Conservation (phyloP, 1,140 invertebrate genomes). For the Formica exsecta region DNA sequence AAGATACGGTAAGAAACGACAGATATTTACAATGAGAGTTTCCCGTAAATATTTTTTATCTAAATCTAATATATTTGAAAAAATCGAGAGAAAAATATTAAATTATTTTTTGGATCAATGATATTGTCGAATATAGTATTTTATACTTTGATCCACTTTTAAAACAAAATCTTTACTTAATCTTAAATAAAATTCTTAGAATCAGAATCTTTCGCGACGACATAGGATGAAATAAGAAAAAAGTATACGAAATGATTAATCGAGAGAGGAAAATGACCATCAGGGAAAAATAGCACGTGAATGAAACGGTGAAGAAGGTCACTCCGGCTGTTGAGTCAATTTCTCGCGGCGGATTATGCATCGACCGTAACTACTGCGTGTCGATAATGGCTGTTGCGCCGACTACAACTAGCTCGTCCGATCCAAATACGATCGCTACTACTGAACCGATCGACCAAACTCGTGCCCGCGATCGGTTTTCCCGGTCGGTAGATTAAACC, state of each 20-base stretch:
- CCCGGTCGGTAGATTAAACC: constrained; percentile 17
- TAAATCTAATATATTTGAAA: neutral
- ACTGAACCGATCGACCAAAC: constrained; percentile 21
- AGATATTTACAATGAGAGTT: neutral
- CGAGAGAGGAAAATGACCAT: constrained; percentile 23
- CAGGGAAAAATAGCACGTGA: neutral
- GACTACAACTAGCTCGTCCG: constrained; percentile 3
- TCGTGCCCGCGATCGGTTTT: neutral
- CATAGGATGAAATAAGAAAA: constrained; percentile 8
- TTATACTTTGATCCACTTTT: neutral
- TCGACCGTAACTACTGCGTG: constrained; percentile 40
- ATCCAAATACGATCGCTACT: constrained; percentile 12
- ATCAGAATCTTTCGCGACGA: neutral
- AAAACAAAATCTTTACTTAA: constrained; percentile 11
- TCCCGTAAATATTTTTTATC: too few relatives aligned
- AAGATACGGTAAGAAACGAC: neutral
- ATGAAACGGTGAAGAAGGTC: constrained; percentile 36
- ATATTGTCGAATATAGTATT: neutral
- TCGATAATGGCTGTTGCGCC: constrained; percentile 17
- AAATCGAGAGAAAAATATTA: neutral
- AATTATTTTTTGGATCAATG: neutral
- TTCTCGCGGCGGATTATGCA: constrained; percentile 16
- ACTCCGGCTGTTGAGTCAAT: constrained; percentile 33
- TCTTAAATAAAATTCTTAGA: neutral
- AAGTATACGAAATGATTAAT: constrained; percentile 17